Evolutionary conservation across 1,140 invertebrate genomes (phyloP), one percentile per base, ranked within the genome.

Genomic region (Euwallacea similis): DNA sequence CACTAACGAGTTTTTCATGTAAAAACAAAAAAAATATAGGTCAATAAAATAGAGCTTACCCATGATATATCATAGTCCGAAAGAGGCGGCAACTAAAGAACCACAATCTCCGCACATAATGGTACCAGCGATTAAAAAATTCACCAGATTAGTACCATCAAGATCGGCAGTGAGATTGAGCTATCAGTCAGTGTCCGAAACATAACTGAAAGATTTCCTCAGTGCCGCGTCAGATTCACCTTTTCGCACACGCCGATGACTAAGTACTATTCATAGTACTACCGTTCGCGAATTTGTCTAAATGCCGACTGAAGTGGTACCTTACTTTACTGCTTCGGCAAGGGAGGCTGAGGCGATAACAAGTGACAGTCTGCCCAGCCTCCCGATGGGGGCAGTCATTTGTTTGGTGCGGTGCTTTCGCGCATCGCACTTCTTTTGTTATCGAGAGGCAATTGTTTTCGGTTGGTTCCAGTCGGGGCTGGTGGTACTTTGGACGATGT

Each of bases 351-450:
- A 66, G 62, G 46, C 44, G 42, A 71, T 54, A 47, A 43, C 63
- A 64, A 64, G 61, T 69, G 53, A 62, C 67, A 68, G 33, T 46
- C 4, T 61, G 67, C 59, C 60, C 67, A 69, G 67, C 67, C 67
- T 62, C 67, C 59, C 33, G 42, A 55, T 10, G 54, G 6, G 47
- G 46, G 59, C 44, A 53, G 67, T 68, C 66, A 68, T 56, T 68
- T 60, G 56, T 68, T 68, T 68, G 55, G 21, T 16, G 55, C 33
- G 67, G 67, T 61, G 59, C 47, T 69, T 69, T 69, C 42, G 67
- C 67, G 67, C 60, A 62, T 69, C 67, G 58, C 60, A 68, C 59
- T 60, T 68, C 66, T 69, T 69, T 69, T 69, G 67, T 69, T 68
- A 60, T 68, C 43, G 55, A 42, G 13, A 33, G 43, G 66, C 66